Conservation (phyloP, 1,140 invertebrate species). For the Gryon sp. region DNA sequence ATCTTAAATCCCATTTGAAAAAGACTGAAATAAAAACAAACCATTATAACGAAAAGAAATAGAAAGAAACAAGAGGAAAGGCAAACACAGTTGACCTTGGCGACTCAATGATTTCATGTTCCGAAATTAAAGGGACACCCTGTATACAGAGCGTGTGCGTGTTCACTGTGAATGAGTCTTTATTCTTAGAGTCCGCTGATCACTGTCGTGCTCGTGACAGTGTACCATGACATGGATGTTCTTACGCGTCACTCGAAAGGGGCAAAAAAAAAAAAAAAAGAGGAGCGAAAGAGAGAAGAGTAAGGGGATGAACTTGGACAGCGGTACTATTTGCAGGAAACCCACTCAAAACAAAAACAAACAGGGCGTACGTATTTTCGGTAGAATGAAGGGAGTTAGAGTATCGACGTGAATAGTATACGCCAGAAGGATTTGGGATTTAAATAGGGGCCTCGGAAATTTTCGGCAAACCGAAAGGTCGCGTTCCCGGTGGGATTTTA, state of each 20-base stretch:
- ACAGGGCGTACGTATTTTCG: constrained; percentile 40
- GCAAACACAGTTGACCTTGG: constrained; percentile 46
- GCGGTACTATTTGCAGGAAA: constrained; percentile 54
- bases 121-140: constrained; percentile 36
- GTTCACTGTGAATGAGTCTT: constrained; percentile 53
- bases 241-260: constrained; percentile 32
- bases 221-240: constrained; percentile 44
- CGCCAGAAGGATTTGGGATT: constrained; percentile 39
- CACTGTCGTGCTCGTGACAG: constrained; percentile 41
- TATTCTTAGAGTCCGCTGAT: constrained; percentile 51
- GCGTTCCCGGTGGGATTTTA: constrained; percentile 33
- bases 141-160: constrained; percentile 39
- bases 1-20: no score
- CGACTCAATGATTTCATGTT: constrained; percentile 4
- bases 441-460: constrained; percentile 42
- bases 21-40: no score
- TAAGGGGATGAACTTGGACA: background rate
- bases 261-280: background rate
- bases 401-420: constrained; percentile 45
- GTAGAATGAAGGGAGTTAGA: constrained; percentile 41
- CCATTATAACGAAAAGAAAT: background rate
- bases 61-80: constrained; percentile 4
- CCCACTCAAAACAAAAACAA: constrained; percentile 53
- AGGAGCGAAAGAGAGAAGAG: background rate
- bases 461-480: constrained; percentile 41